Percentiles rank a stretch among this genome's conserved stretches.
Conservation (phyloP, 1,140 invertebrate species). For the Bursaphelenchus mucronatus region DNA sequence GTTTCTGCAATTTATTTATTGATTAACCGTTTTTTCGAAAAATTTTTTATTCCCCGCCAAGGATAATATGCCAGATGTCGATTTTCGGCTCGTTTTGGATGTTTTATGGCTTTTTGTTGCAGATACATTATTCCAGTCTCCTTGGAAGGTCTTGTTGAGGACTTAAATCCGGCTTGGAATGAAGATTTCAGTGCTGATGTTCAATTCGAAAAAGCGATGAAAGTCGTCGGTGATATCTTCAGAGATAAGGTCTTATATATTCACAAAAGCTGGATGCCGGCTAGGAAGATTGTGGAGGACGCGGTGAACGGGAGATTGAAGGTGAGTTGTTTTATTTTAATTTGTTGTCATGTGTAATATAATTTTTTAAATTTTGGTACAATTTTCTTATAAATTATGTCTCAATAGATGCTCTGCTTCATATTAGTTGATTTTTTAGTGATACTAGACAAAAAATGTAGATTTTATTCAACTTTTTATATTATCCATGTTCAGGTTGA, state of each 20-base stretch:
- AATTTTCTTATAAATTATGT: neutral
- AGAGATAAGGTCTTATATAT: slow-evolving; percentile 70
- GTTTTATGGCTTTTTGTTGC: slow-evolving; percentile 21
- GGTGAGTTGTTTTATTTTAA: slow-evolving; percentile 50
- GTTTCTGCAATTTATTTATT: slow-evolving; percentile 11
- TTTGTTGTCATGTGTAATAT: neutral
- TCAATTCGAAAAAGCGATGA: slow-evolving; percentile 70
- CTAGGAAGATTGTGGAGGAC: slow-evolving; percentile 70
- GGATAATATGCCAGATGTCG: slow-evolving; percentile 7
- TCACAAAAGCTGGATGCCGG: slow-evolving; percentile 75
- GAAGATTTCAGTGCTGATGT: slow-evolving; percentile 59
- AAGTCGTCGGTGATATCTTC: slow-evolving; percentile 77
- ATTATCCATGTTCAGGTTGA: slow-evolving; percentile 63
- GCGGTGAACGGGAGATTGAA: slow-evolving; percentile 71
- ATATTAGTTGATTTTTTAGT: neutral
- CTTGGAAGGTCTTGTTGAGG: slow-evolving; percentile 71
- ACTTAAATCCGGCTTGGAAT: slow-evolving; percentile 85
- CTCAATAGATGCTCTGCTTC: slow-evolving; percentile 5
- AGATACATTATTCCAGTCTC: slow-evolving; percentile 75
- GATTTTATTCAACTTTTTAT: slow-evolving; percentile 9
- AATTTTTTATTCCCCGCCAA: neutral
- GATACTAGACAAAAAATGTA: slow-evolving; percentile 8
- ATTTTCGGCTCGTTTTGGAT: neutral
- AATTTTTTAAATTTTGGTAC: neutral
- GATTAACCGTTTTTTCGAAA: neutral